Evolutionary conservation across 2,113 vertebrate species (phyloP).

Genomic region (Periophthalmus modestus): DNA sequence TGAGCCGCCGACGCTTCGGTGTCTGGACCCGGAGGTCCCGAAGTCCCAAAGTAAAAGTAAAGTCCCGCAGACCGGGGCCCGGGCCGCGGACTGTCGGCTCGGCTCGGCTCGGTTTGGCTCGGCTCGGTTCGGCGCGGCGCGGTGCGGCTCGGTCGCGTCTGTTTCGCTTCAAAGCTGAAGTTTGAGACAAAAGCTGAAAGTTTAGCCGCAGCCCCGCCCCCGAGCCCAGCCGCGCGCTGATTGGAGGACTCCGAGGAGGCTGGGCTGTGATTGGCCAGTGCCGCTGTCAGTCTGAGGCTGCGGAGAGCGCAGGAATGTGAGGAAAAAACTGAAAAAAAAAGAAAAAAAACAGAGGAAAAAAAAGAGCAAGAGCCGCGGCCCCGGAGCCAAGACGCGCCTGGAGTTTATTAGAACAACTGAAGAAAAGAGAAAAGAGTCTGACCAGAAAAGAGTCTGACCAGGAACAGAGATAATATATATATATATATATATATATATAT

Average conservation of each 20-base stretch:
- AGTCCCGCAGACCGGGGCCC: background rate
- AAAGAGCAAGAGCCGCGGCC: too few relatives aligned
- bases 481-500: too few relatives aligned
- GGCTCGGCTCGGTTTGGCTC: background rate
- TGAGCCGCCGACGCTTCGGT: background rate
- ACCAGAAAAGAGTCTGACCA: too few relatives aligned
- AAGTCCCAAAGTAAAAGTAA: background rate
- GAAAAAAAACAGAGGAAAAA: background rate
- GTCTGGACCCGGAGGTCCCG: background rate
- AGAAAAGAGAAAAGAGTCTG: too few relatives aligned
- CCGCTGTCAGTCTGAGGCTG: background rate
- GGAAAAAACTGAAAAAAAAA: background rate
- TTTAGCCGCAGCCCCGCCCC: background rate
- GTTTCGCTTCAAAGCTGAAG: background rate
- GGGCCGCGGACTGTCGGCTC: background rate
- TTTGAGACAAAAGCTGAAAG: constrained; percentile 7
- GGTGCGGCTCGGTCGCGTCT: background rate
- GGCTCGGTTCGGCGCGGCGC: background rate
- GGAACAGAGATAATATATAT: too few relatives aligned
- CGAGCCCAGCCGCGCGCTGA: background rate
- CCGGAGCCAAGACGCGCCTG: background rate
- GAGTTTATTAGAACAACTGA: background rate
- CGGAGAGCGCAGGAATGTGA: background rate
- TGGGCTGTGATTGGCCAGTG: background rate
- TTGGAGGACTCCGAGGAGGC: background rate